Evolutionary conservation across 2,888 invertebrate genomes (phyloP).

Genomic region (Diplolepis rosae): DNA sequence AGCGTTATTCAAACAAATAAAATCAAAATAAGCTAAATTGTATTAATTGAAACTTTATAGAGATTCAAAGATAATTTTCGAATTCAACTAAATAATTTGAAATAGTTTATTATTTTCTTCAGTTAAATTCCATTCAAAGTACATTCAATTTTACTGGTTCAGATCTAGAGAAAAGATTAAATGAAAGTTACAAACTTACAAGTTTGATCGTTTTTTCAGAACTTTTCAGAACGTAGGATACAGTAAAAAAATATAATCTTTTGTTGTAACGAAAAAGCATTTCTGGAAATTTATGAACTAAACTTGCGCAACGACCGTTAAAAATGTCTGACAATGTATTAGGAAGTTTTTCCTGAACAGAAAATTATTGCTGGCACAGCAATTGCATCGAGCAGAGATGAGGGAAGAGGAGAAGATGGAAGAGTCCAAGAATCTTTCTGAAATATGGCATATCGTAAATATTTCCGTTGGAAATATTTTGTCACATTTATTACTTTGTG

Average conservation of each 20-base stretch:
- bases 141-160: too few species aligned
- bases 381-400: background rate
- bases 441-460: slow-evolving; percentile 64
- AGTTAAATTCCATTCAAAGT: too few species aligned
- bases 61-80: too few species aligned
- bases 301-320: background rate
- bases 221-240: background rate
- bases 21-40: too few species aligned
- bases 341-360: background rate
- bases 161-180: too few species aligned
- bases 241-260: background rate
- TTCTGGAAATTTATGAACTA: background rate
- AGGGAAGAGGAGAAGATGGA: background rate
- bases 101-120: too few species aligned
- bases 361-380: background rate
- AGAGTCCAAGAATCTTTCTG: slow-evolving; percentile 35
- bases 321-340: background rate
- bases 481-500: slow-evolving; percentile 68
- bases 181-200: too few species aligned
- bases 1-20: too few species aligned
- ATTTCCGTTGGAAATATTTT: slow-evolving; percentile 69
- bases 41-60: too few species aligned
- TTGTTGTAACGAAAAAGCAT: background rate
- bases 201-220: too few species aligned
- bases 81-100: too few species aligned